Evolutionary conservation across 2,888 invertebrate genomes (phyloP).

Genomic region (Melanchra persicariae): DNA sequence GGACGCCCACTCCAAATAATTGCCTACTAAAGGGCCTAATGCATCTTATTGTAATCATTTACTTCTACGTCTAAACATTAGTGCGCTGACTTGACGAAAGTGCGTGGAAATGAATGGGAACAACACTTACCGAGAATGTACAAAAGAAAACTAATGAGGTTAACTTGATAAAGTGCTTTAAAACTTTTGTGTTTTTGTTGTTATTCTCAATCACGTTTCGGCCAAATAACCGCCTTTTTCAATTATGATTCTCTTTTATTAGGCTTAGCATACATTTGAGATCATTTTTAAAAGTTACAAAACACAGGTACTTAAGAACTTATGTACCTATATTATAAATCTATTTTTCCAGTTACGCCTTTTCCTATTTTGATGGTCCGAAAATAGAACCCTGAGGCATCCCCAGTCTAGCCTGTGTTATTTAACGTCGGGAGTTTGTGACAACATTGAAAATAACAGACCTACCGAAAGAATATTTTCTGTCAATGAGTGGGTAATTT

Average conservation of each 20-base stretch:
- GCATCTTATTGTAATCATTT: background rate
- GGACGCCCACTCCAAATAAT: too few species aligned
- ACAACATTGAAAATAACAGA: background rate
- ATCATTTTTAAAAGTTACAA: background rate
- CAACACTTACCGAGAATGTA: constrained; percentile 25
- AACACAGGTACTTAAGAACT: too few species aligned
- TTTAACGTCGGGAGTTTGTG: background rate
- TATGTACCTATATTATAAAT: too few species aligned
- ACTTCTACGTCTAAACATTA: background rate
- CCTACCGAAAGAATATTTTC: background rate
- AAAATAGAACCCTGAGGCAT: constrained; percentile 19
- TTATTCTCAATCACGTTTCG: constrained; percentile 52
- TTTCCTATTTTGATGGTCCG: background rate
- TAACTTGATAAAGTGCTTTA: constrained; percentile 51
- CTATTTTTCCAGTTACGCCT: background rate
- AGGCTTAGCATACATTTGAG: constrained; percentile 22
- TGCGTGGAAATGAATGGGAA: constrained; percentile 27
- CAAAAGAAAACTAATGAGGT: constrained; percentile 40
- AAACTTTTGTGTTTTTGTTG: constrained; percentile 45
- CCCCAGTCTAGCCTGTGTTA: background rate
- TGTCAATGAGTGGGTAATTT: too few species aligned
- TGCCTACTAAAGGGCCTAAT: background rate
- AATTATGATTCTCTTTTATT: constrained; percentile 28
- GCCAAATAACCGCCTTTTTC: constrained; percentile 40
- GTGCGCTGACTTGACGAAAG: background rate